Conservation (phyloP, 2,797 vertebrate genomes). For the Molossus alvarezi region DNA sequence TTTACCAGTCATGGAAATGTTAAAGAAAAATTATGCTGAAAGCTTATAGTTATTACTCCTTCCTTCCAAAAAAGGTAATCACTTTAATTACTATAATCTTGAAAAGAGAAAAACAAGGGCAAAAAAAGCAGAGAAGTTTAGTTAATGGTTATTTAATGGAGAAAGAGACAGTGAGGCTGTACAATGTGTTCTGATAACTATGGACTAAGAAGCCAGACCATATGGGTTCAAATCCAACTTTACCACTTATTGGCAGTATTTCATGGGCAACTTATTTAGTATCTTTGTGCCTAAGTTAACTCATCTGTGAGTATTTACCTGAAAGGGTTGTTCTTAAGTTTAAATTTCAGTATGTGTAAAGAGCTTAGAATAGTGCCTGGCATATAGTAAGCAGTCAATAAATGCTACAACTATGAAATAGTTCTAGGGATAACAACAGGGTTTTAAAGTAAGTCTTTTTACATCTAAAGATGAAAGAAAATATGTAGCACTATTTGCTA, state of each 20-base stretch:
- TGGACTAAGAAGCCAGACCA: background rate
- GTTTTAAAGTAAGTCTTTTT: constrained; percentile 36
- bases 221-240: constrained; percentile 19
- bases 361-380: background rate
- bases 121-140: background rate
- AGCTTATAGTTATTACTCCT: background rate
- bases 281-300: constrained; percentile 27
- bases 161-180: background rate
- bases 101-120: background rate
- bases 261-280: constrained; percentile 45
- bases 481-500: background rate
- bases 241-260: background rate
- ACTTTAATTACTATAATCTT: constrained; percentile 20
- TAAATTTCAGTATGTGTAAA: constrained; percentile 13
- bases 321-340: constrained; percentile 56
- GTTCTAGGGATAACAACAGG: background rate
- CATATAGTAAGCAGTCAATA: constrained; percentile 42
- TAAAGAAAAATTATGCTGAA: constrained; percentile 54
- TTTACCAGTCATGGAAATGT: background rate
- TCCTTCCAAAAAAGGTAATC: background rate
- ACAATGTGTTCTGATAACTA: background rate
- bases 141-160: constrained; percentile 36
- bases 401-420: constrained; percentile 21
- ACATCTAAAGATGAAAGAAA: background rate
- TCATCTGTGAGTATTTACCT: constrained; percentile 26